Base-by-base conservation (phyloP, 2,888 invertebrate species). In the Pristionchus fissidentatus region DNA sequence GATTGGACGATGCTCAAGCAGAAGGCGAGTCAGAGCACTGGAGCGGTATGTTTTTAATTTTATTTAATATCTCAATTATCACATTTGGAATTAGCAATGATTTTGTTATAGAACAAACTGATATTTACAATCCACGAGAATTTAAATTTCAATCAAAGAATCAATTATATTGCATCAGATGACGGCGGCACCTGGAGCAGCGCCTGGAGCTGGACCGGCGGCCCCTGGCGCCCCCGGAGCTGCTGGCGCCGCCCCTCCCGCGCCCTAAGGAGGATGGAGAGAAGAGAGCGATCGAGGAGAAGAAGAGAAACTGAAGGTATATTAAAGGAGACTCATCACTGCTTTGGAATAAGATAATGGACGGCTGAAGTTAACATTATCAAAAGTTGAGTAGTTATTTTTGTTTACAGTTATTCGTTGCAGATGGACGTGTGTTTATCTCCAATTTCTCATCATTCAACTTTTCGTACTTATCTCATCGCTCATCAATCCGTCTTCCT, bases 1-100 rank as follows among this genome's bases (percentile, higher is more conserved):
- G 99, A 99, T 94, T 99, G 99, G 98, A 99, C 98, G 92, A 96
- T 98, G 95, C 95, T 98, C 93, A 97, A 98, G 93, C 98, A 98
- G 94, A 97, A 97, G 92, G 95, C 95, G 10, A 80, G 80, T 15
- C 80, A 80, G 80, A 60, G 43, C 32, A 13, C 57, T n/a, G 46
- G 29, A n/a, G 57, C 29, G 38, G 66, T 66, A 38, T 22, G 66
- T 22, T 4, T 13, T 22, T 3, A n/a, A n/a, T n/a, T n/a, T 73
- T 22, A 2, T 35, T 38, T 38, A 35, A 32, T 38, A 38, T 66
- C 22, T 66, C 3, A 7, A 35, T 66, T 0, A 19, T 49, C 19
- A 19, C 19, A 26, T 26, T 26, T 57, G 22, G 15, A 55, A 57
- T 1, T 57, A 8, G 26, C n/a, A 19, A 15, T 57, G n/a, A 62